These are phyloP conservation scores for Larimichthys crocea DNA, from an alignment of 2,113 vertebrate species.

Conservation along the genomic window DNA sequence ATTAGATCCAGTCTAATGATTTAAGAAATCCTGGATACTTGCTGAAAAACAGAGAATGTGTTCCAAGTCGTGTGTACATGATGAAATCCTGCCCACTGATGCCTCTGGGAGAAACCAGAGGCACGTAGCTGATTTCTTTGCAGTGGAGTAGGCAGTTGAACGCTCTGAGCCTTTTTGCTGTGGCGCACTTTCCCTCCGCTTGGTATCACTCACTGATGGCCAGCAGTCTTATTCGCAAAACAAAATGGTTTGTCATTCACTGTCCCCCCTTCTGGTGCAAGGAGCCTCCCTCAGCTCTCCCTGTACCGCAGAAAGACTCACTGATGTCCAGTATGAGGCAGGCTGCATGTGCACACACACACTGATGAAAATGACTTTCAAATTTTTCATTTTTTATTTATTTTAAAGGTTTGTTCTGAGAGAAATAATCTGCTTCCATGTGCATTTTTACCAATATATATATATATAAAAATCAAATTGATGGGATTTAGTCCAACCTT, in stretches of 20 bases:
- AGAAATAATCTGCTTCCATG: neutral
- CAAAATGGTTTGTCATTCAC: slow-evolving; percentile 58
- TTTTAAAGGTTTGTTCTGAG: fast-evolving
- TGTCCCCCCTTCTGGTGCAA: slow-evolving; percentile 53
- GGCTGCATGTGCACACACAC: neutral
- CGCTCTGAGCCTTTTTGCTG: slow-evolving; percentile 29
- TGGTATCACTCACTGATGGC: slow-evolving; percentile 39
- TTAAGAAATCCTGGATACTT: neutral
- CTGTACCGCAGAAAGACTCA: slow-evolving; percentile 46
- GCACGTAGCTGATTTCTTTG: slow-evolving; percentile 13
- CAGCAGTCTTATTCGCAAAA: slow-evolving; percentile 43
- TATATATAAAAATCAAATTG: neutral
- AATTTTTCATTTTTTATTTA: neutral
- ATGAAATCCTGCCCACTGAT: slow-evolving; percentile 14
- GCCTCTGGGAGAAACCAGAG: slow-evolving; percentile 16
- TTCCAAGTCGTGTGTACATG: neutral
- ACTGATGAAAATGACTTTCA: neutral
- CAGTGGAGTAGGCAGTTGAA: slow-evolving; percentile 38
- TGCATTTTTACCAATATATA: no score
- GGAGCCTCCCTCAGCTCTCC: slow-evolving; percentile 54
- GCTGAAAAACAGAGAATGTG: neutral
- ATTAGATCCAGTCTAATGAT: neutral
- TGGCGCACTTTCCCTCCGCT: slow-evolving; percentile 57
- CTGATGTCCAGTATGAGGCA: slow-evolving; percentile 6
- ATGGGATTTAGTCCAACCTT: neutral